Conservation (phyloP, 1,140 invertebrate genomes). For the Drosophila orena region DNA sequence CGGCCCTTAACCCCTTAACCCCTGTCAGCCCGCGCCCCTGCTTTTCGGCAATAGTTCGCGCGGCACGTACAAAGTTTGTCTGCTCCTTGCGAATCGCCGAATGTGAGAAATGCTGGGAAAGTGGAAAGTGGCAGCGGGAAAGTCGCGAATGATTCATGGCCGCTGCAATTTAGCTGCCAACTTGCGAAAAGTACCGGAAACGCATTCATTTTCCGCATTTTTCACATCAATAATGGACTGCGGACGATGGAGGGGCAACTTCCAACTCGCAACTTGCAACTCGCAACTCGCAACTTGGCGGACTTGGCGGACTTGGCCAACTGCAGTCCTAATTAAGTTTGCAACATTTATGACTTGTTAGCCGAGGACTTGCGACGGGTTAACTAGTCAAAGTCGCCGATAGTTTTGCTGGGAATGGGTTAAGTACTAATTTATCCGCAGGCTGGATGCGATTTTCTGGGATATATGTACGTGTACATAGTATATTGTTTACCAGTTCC, state of each 20-base stretch:
- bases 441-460: neutral
- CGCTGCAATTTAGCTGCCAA: constrained; percentile 80
- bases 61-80: constrained; percentile 80
- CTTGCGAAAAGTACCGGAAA: constrained; percentile 82
- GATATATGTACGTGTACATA: neutral
- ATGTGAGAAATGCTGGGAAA: constrained; percentile 46
- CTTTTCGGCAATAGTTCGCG: constrained; percentile 33
- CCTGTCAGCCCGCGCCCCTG: constrained; percentile 6
- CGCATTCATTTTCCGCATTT: constrained; percentile 82
- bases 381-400: neutral
- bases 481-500: too few species aligned
- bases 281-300: too few species aligned
- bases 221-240: constrained; percentile 82
- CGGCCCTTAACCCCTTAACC: constrained; percentile 20
- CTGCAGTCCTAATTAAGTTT: constrained; percentile 74
- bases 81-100: constrained; percentile 43
- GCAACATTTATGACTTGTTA: constrained; percentile 78
- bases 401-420: neutral
- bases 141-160: constrained; percentile 71
- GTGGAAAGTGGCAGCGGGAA: constrained; percentile 20
- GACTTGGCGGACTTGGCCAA: neutral
- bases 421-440: neutral
- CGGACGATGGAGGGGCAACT: neutral
- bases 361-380: constrained; percentile 27
- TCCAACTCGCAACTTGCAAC: too few species aligned